Evolutionary conservation across 92 coral and sea anemone species (phyloP), one percentile per base, ranked within the genome.

Genomic region (Palythoa grandis): DNA sequence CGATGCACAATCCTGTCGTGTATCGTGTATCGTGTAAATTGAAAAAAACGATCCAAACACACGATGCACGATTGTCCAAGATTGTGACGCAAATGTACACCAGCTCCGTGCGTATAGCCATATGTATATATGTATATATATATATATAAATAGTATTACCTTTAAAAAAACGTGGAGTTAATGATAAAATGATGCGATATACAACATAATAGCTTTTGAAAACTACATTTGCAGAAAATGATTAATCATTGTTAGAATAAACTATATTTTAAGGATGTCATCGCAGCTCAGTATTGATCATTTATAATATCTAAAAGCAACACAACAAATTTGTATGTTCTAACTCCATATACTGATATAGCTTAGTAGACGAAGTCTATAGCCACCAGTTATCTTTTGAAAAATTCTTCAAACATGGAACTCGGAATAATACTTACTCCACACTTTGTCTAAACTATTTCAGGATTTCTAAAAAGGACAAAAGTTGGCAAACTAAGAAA

Each of bases 301-400:
- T 67, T 25, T 25, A 6, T 25, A 40, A 29, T 17, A 16, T 73
- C 54, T 73, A 48, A 70, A 70, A 70, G 75, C 19, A 39, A 61
- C 68, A 70, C 75, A 39, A 70, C 75, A 70, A 73, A 38, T 73
- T 47, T 29, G 77, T 39, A 72, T 19, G 57, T 73, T 43, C 29
- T 73, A 73, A 73, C n/a, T 70, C 52, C 75, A 61, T 61, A 61
- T 24, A 37, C 68, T 61, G 68, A 61, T 61, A 61, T 61, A 61
- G 68, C 68, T 58, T 61, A 61, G 68, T 17, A 61, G 68, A 61
- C 68, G 68, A 61, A 61, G 68, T 61, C 68, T 61, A 19, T 61
- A 19, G 17, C 24, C 69, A 63, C 69, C 69, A 23, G 25, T 23
- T 16, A 61, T 63, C 69, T 63, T 61, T 63, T 63, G 19, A 63